phyloP scores from a whole-genome alignment of 2,113 vertebrate species.

The Melanerpes aurifrons region DNA sequence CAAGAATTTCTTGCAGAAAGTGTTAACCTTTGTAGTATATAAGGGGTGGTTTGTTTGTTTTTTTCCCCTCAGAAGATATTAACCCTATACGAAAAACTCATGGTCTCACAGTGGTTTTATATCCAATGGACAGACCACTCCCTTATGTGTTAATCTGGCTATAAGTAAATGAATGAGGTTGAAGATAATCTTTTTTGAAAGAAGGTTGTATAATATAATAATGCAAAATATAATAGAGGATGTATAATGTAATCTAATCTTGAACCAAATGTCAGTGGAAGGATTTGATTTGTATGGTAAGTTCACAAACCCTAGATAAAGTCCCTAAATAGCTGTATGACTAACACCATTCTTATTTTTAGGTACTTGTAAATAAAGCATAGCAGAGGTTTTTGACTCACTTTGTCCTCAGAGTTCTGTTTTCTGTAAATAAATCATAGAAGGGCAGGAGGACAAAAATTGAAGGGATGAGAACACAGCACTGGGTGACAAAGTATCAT shows the following conservation, averaged over 20 bases:
- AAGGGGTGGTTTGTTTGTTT: background rate
- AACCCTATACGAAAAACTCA: background rate
- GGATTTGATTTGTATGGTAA: background rate
- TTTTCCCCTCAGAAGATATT: background rate
- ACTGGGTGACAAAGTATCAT: background rate
- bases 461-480: background rate
- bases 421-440: background rate
- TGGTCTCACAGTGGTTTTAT: background rate
- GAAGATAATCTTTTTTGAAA: background rate
- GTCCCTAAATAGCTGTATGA: background rate
- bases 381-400: background rate
- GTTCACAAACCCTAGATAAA: background rate
- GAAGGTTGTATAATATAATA: background rate
- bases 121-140: fast-evolving
- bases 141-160: background rate
- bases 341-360: background rate
- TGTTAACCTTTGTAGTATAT: background rate
- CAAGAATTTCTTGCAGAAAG: background rate
- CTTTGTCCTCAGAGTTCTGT: background rate
- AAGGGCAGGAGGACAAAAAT: background rate
- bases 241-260: background rate
- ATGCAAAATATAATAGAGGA: background rate
- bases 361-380: background rate
- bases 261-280: background rate
- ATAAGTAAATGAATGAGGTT: background rate